A percentile compares a stretch with the other conserved stretches of the same genome.
These are phyloP conservation scores for Melozone crissalis DNA, from an alignment of 2,113 vertebrate species.

Conservation along the genomic window DNA sequence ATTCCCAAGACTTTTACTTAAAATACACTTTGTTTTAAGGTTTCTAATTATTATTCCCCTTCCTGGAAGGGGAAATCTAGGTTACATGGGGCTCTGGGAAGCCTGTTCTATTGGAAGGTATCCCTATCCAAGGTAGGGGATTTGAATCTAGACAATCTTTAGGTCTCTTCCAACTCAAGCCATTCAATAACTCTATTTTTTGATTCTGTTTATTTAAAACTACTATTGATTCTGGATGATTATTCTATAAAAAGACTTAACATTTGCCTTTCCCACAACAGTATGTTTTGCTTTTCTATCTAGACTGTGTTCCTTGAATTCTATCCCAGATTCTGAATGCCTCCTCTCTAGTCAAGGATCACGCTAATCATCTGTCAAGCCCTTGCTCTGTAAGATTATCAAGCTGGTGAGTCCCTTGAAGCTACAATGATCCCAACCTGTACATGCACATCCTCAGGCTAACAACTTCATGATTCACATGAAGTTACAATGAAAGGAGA, in stretches of 20 bases:
- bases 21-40: not conserved
- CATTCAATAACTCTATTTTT: not conserved
- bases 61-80: not conserved
- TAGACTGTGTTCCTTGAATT: not conserved
- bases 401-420: not conserved
- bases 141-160: not conserved
- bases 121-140: accelerated
- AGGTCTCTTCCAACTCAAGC: not conserved
- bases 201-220: not conserved
- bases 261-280: not conserved
- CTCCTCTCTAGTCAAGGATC: not conserved
- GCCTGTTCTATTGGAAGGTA: not conserved
- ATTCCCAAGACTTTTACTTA: not conserved
- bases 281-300: not conserved
- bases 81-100: too few relatives aligned
- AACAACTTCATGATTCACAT: not conserved
- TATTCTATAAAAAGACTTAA: not conserved
- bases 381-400: not conserved
- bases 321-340: not conserved
- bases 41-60: not conserved
- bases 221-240: not conserved
- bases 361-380: accelerated
- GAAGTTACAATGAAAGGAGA: not conserved
- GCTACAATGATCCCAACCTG: not conserved
- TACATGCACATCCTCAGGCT: accelerated